Evolutionary conservation across 2,797 vertebrate genomes (phyloP).

Genomic region (Ateles fusciceps): DNA sequence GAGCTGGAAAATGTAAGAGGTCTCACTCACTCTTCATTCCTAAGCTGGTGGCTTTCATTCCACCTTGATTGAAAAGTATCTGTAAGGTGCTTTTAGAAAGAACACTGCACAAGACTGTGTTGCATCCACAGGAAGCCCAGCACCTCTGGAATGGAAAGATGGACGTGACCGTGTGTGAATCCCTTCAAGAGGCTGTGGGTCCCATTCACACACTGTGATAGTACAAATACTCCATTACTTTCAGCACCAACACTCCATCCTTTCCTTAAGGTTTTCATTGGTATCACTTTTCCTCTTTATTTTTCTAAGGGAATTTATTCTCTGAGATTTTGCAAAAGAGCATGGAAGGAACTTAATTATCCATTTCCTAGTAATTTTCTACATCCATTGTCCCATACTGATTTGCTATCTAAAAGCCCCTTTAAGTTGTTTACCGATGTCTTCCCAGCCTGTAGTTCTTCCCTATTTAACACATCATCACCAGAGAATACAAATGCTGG

Average conservation of each 20-base stretch:
- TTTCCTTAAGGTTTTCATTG: not conserved
- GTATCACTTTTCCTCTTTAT: not conserved
- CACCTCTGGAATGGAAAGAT: not conserved
- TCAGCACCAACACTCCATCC: no score
- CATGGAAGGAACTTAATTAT: not conserved
- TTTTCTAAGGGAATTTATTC: not conserved
- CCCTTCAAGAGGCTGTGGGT: no score
- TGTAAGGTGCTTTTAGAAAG: not conserved
- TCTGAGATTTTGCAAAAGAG: not conserved
- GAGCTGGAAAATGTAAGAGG: accelerated
- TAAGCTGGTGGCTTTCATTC: not conserved
- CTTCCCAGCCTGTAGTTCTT: not conserved
- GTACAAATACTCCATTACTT: no score
- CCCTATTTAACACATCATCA: not conserved
- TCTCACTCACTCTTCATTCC: not conserved
- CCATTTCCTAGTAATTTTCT: not conserved
- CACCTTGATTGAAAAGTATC: not conserved
- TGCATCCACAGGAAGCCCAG: accelerated
- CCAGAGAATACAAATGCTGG: not conserved
- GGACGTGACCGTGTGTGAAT: accelerated
- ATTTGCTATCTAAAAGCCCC: not conserved
- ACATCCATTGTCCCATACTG: not conserved
- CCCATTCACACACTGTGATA: accelerated
- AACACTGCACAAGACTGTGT: no score
- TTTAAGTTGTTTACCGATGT: not conserved